Evolutionary conservation across 2,888 invertebrate species (phyloP).

Genomic region (Sialis fuliginosa): DNA sequence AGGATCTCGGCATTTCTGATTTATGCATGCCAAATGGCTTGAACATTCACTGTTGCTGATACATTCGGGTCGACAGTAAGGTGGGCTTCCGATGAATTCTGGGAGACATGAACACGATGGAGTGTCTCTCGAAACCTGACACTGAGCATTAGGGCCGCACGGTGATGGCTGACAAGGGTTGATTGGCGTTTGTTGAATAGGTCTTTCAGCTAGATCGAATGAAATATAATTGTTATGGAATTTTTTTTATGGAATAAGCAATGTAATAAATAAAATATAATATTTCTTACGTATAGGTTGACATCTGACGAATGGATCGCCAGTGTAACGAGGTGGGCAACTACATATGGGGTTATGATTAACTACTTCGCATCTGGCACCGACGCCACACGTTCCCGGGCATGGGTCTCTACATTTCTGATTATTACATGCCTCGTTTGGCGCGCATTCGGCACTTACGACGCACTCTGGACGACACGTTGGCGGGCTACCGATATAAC

Average conservation of each 20-base stretch:
- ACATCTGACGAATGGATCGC: conserved; percentile 54
- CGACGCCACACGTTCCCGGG: conserved; percentile 37
- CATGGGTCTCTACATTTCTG: conserved; percentile 34
- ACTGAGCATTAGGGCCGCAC: conserved; percentile 52
- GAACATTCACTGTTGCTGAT: conserved; percentile 48
- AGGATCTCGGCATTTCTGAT: conserved; percentile 51
- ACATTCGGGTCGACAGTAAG: conserved; percentile 49
- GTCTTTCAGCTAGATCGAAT: conserved; percentile 1
- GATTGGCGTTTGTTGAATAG: conserved; percentile 18
- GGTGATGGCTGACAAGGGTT: conserved; percentile 47
- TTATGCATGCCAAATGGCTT: conserved; percentile 43
- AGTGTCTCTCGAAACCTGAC: conserved; percentile 35
- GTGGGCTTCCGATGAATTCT: conserved; percentile 46
- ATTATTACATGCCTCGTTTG: conserved; percentile 31
- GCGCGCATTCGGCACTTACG: conserved; percentile 31
- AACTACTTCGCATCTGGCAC: conserved; percentile 49
- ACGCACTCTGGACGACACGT: conserved; percentile 31
- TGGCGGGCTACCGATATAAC: conserved; percentile 31
- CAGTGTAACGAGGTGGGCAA: conserved; percentile 46
- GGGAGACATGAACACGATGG: conserved; percentile 42
- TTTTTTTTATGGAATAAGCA: conserved; percentile 8
- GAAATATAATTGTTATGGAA: conserved; percentile 4
- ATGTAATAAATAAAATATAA: conserved; percentile 8
- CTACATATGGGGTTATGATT: conserved; percentile 61
- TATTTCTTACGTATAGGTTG: conserved; percentile 27